These are phyloP conservation scores for Motacilla alba DNA, from an alignment of 2,113 vertebrate genomes.

Conservation along the genomic window DNA sequence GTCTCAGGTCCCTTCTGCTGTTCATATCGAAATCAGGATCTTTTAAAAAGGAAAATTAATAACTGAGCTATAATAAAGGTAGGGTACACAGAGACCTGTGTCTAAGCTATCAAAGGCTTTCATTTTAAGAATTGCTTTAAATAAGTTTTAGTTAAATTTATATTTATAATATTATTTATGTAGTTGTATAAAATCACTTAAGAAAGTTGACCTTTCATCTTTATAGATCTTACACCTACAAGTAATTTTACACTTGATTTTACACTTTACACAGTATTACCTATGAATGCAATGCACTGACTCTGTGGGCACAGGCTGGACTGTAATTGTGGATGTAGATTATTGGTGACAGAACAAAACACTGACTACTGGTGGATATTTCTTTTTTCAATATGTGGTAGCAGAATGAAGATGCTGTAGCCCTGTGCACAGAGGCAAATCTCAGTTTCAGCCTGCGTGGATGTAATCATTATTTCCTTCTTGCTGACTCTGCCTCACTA, in stretches of 20 bases:
- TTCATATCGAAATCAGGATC: background rate
- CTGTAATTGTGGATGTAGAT: background rate
- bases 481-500: background rate
- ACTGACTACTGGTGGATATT: background rate
- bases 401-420: background rate
- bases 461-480: background rate
- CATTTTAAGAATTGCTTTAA: background rate
- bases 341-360: background rate
- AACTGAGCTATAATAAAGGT: background rate
- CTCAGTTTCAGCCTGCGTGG: background rate
- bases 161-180: background rate
- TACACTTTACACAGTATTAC: background rate
- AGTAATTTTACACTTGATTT: background rate
- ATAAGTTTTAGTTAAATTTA: background rate
- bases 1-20: background rate
- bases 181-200: background rate
- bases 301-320: background rate
- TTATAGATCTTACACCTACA: background rate
- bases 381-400: background rate
- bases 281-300: background rate
- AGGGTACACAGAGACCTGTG: background rate
- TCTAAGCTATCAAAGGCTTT: background rate
- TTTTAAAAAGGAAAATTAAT: background rate
- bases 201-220: background rate
- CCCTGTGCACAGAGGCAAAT: background rate